Percentiles rank a stretch among this genome's conserved stretches.
Conservation (phyloP, 92 coral and sea anemone species). For the Scolanthus callimorphus region DNA sequence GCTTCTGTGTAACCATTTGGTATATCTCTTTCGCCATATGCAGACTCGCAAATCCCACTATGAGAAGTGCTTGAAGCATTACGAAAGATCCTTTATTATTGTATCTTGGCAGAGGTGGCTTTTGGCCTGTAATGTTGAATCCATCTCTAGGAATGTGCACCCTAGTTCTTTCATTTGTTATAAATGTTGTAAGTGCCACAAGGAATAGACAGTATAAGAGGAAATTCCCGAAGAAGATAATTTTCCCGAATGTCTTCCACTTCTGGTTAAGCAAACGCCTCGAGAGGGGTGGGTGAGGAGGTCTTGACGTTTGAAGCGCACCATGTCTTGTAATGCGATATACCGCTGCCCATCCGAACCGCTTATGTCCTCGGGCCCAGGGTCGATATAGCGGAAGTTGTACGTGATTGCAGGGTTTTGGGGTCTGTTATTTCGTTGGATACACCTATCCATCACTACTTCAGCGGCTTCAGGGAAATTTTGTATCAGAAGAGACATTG, state of each 20-base stretch:
- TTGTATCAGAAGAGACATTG: conserved; percentile 66
- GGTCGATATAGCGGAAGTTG: conserved; percentile 83
- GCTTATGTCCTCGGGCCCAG: conserved; percentile 72
- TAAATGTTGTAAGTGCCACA: conserved; percentile 35
- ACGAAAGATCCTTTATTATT: not conserved
- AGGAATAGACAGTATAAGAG: conserved; percentile 49
- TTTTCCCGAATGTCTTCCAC: conserved; percentile 76
- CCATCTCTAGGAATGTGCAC: not conserved
- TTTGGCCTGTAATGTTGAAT: not conserved
- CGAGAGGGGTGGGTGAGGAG: conserved; percentile 79
- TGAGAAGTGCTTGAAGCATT: too few relatives aligned
- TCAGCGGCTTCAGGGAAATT: conserved; percentile 75
- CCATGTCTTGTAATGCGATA: conserved; percentile 71
- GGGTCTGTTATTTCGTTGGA: conserved; percentile 38
- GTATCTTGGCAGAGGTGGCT: not conserved
- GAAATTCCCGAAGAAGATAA: conserved; percentile 52
- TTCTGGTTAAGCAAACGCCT: conserved; percentile 59
- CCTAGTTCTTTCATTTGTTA: conserved; percentile 36
- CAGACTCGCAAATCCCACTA: conserved; percentile 26
- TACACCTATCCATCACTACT: conserved; percentile 70
- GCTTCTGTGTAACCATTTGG: conserved; percentile 43
- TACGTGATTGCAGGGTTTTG: conserved; percentile 36
- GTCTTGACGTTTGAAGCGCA: conserved; percentile 49
- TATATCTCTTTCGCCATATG: conserved; percentile 62
- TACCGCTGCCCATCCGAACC: conserved; percentile 42